Evolutionary conservation across 2,888 invertebrate species (phyloP).

Genomic region (Camponotus fellah): DNA sequence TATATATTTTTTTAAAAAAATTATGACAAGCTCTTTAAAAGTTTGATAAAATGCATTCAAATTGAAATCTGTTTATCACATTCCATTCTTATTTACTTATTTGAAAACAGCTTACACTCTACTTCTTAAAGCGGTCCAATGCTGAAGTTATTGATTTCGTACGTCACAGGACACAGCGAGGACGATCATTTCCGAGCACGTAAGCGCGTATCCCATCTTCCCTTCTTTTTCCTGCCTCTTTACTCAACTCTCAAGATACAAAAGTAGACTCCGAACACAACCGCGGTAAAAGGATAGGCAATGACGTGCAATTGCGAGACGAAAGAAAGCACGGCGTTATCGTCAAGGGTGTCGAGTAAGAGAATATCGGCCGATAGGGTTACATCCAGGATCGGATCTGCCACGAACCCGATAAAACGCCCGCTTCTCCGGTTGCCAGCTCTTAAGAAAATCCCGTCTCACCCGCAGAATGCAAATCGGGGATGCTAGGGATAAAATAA

Average conservation of each 20-base stretch:
- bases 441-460: conserved; percentile 9
- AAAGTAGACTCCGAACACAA: conserved; percentile 35
- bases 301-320: conserved; percentile 45
- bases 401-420: conserved; percentile 23
- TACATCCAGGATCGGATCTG: conserved; percentile 44
- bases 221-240: too few relatives aligned
- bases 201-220: neutral
- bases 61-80: conserved; percentile 36
- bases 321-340: conserved; percentile 50
- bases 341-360: conserved; percentile 46
- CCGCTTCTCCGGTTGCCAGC: neutral
- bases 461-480: conserved; percentile 35
- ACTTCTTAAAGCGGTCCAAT: neutral
- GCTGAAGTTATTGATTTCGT: conserved; percentile 56
- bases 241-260: conserved; percentile 23
- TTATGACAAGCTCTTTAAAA: neutral
- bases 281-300: conserved; percentile 36
- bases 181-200: conserved; percentile 17
- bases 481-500: neutral
- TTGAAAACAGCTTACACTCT: neutral
- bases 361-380: conserved; percentile 52
- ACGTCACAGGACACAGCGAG: neutral
- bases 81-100: conserved; percentile 8
- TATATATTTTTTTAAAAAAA: neutral
- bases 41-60: conserved; percentile 5